Evolutionary conservation across 2,113 vertebrate genomes (phyloP).

Genomic region (Pithys albifrons): DNA sequence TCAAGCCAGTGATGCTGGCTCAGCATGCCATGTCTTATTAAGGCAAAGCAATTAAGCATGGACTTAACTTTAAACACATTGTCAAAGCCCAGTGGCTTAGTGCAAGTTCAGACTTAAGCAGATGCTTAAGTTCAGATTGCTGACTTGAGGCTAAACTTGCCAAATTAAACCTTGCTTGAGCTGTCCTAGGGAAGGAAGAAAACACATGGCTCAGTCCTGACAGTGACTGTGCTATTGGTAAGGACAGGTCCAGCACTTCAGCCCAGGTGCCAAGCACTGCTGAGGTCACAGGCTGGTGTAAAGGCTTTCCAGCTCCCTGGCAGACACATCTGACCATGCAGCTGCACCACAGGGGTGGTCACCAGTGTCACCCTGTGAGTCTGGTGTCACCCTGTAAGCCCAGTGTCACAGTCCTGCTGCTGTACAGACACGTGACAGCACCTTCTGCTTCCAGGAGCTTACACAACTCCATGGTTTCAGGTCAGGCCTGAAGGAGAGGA

Average conservation of each 20-base stretch:
- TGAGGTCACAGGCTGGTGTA: neutral
- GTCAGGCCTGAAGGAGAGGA: neutral
- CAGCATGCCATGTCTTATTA: neutral
- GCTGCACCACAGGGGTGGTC: neutral
- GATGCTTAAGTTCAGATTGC: neutral
- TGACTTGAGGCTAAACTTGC: neutral
- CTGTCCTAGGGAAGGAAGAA: neutral
- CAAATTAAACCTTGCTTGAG: neutral
- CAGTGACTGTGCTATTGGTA: neutral
- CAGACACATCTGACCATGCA: neutral
- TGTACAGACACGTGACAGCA: rapidly evolving
- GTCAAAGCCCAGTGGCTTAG: neutral
- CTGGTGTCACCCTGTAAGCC: neutral
- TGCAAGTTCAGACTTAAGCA: neutral
- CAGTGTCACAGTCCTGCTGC: neutral
- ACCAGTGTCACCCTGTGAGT: neutral
- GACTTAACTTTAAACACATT: neutral
- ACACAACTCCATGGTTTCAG: neutral
- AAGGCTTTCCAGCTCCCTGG: neutral
- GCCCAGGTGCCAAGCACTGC: neutral
- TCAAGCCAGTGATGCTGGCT: neutral
- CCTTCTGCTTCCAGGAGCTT: neutral
- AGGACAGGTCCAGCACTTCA: neutral
- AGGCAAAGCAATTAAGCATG: slow-evolving; percentile 24
- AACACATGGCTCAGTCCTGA: neutral